Evolutionary conservation across 2,797 vertebrate genomes (phyloP), one percentile per base, ranked within the genome.

Genomic region (Anniella stebbinsi): DNA sequence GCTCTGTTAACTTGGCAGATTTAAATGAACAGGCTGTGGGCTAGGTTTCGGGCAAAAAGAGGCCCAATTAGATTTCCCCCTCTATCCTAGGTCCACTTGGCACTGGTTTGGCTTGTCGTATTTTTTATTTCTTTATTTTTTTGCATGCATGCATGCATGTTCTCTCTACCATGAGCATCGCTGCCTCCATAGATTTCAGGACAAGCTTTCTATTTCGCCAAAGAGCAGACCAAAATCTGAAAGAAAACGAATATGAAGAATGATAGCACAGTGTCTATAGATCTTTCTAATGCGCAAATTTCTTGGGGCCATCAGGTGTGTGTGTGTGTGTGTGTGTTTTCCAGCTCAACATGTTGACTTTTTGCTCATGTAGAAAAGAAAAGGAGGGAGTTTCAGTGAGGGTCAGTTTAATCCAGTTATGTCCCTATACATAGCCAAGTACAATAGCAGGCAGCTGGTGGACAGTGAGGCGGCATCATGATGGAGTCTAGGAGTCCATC

Each of bases 1-100:
- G 3, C 9, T 91, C 89, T 91, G 25, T 87, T 94, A 88, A 87
- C 33, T 87, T 94, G 23, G 28, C 90, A 88, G 25, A 82, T 30
- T 13, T 13, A 67, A 77, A 85, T 5, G 33, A 92, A 3, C 66
- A 90, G 89, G 92, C 69, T 0, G 0, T n/a, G 69, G 18, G 67
- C 13, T 73, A 89, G 92, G 0, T 36, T 75, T 75, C 23, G 21
- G 70, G 57, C 48, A 25, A 33, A 48, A 67, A 84, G 82, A n/a
- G 66, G 45, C 33, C 41, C 63, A 41, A 10, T 84, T 51, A 23
- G 69, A 85, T n/a, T 69, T 70, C 4, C 30, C 18, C 67, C 54
- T 8, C 28, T 66, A 8, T 89, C 15, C 38, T 83, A 51, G 45
- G 33, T 15, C 25, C 33, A 8, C 63, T 82, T 95, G 92, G 72